Base-by-base conservation (phyloP, 2,113 vertebrate genomes). In the Lepisosteus oculatus region DNA sequence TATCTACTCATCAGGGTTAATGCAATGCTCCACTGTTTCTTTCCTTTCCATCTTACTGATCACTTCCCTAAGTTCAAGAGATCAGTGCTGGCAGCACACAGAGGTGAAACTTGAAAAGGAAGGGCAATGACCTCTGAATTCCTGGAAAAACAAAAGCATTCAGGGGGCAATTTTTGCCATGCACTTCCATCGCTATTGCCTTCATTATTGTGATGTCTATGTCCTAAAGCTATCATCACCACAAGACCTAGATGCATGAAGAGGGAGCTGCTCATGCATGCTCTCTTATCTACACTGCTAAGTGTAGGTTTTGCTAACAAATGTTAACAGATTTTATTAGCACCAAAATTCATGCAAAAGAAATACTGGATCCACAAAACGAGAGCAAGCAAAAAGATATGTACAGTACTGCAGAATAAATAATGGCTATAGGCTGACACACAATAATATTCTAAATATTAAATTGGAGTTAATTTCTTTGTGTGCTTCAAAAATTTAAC, bases 1-100 rank as follows among this genome's bases (percentile, higher is more conserved):
- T 43, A 43, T 15, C 17, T 51, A 6, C 11, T 73, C 55, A 67
- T 61, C 42, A 66, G 44, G n/a, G 64, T 5, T n/a, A 66, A 43
- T 45, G 64, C 8, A 43, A 44, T 66, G 43, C 12, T 47, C n/a
- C 29, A 13, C 42, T n/a, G 64, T 15, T 45, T 44, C 64, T 66
- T 13, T 13, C 15, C 43, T 55, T 61, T 59, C 43, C 57, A 69
- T 13, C 68, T n/a, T 15, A 9, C 68, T 61, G 68, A 69, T 69
- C 56, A n/a, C n/a, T 9, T 41, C 43, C 7, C 15, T 29, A 3
- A 5, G 55, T 14, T 44, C 55, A 45, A 42, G 55, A 43, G 55
- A 17, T 12, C 54, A 45, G 12, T 8, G 4, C 3, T 14, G 8
- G 64, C 64, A n/a, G 4, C 14, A 15, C 64, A 47, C 13, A 8